Evolutionary conservation across 2,113 vertebrate genomes (phyloP).

Genomic region (Chaetorhynchus papuensis): DNA sequence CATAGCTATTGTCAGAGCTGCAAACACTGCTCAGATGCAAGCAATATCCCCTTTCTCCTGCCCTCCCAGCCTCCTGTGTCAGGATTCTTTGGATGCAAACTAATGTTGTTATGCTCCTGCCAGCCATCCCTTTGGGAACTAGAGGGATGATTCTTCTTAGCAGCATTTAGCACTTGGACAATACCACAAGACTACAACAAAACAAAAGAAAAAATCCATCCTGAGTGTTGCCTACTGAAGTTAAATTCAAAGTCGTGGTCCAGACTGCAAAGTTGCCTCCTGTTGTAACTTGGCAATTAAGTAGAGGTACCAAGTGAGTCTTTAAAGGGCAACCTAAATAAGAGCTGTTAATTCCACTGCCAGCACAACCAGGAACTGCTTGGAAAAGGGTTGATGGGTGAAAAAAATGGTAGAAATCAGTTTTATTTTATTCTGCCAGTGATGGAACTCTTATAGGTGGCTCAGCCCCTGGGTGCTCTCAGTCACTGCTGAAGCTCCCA

Average conservation of each 20-base stretch:
- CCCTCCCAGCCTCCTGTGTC: neutral
- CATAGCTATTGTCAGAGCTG: neutral
- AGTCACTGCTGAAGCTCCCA: neutral
- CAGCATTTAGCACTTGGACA: neutral
- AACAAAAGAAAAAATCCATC: neutral
- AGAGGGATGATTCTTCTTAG: neutral
- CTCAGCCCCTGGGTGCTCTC: neutral
- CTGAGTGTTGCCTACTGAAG: neutral
- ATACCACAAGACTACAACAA: neutral
- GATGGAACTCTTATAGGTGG: neutral
- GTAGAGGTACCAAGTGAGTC: neutral
- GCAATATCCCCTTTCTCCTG: neutral
- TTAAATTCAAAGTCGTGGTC: neutral
- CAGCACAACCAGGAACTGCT: neutral
- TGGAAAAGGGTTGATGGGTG: neutral
- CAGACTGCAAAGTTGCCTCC: neutral
- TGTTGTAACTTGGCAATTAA: neutral
- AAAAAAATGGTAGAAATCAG: neutral
- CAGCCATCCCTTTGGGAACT: neutral
- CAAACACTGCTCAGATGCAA: neutral
- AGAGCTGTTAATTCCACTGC: neutral
- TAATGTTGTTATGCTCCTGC: accelerated
- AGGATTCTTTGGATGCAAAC: neutral
- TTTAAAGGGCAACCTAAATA: neutral
- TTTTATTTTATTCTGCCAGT: neutral